Base-by-base conservation (phyloP, 2,888 invertebrate genomes). In the Erebia palarica region DNA sequence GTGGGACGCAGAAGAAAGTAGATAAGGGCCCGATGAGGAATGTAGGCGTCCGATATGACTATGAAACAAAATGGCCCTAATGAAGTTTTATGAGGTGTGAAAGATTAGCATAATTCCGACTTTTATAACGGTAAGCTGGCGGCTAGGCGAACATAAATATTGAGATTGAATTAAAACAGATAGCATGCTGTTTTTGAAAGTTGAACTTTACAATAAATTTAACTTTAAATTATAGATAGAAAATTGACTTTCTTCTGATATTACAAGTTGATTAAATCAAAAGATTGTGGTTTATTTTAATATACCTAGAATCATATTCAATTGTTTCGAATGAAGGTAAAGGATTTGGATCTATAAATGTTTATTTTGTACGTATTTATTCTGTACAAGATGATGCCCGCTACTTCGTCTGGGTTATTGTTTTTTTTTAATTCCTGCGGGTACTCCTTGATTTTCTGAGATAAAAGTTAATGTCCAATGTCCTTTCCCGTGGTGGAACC, bases 1-100 rank as follows among this genome's bases (percentile, higher is more conserved):
- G 74, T 81, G 65, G 79, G 80, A 74, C 79, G 73, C 67, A 72
- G 76, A 80, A 78, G 79, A 80, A 80, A 81, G 79, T 78, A 72
- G 76, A 72, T 68, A 77, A 79, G 78, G 78, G 80, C 75, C 57
- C 36, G 36, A 59, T 44, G 66, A n/a, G 60, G 72, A 70, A 75
- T 71, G 73, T 69, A 64, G 65, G 63, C 70, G 65, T 49, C 59
- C 59, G 67, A 73, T 69, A 63, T 65, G 58, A 55, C 68, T 51
- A 70, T 51, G 55, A 53, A 55, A 66, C 14, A 8, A 66, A 63
- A 55, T 44, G 67, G 64, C 36, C 42, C 64, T 63, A 53, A 69
- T 69, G 58, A 70, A 73, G 68, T 66, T 71, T 66, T 69, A 68
- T 66, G 47, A 73, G 73, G 68, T 70, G 67, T 53, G 18, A 70